These are phyloP conservation scores for Holothuria glaberrima DNA, from an alignment of 35 echinoderm and acorn worm species.

Conservation along the genomic window DNA sequence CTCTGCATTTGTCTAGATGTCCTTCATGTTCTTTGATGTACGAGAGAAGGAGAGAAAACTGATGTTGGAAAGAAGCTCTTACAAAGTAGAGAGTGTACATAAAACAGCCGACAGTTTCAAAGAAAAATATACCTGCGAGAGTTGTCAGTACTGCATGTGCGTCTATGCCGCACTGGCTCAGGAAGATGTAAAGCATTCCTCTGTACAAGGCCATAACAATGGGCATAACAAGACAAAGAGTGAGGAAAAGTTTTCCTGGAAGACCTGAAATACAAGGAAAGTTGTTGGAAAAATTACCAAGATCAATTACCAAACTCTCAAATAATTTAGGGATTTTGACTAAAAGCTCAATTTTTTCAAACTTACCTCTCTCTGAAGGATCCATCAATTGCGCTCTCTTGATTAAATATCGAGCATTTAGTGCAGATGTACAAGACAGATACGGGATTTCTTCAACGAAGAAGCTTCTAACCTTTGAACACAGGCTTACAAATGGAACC, in stretches of 20 bases:
- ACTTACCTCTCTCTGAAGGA: no score
- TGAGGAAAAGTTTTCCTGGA: neutral
- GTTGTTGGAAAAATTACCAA: neutral
- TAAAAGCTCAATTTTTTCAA: no score
- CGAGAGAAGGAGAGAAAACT: slow-evolving; percentile 22
- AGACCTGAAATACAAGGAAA: slow-evolving; percentile 8
- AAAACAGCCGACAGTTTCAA: neutral
- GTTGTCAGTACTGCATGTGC: neutral
- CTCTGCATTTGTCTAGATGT: neutral
- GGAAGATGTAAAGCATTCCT: neutral
- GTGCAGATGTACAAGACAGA: neutral
- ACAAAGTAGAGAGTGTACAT: slow-evolving; percentile 9
- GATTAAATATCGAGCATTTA: neutral
- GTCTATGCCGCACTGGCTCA: neutral
- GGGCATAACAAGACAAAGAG: neutral
- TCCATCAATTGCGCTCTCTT: neutral
- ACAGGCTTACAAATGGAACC: neutral
- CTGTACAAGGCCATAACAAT: neutral
- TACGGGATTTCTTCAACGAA: neutral
- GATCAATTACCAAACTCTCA: no score
- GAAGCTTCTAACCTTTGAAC: slow-evolving; percentile 8
- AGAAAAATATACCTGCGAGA: neutral
- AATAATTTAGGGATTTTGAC: no score
- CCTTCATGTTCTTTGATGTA: slow-evolving; percentile 17
- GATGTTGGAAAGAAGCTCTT: slow-evolving; percentile 7